A percentile compares a stretch with the other conserved stretches of the same genome.
Evolutionary conservation across 2,113 vertebrate species (phyloP).

Genomic region (Aplodontia rufa): DNA sequence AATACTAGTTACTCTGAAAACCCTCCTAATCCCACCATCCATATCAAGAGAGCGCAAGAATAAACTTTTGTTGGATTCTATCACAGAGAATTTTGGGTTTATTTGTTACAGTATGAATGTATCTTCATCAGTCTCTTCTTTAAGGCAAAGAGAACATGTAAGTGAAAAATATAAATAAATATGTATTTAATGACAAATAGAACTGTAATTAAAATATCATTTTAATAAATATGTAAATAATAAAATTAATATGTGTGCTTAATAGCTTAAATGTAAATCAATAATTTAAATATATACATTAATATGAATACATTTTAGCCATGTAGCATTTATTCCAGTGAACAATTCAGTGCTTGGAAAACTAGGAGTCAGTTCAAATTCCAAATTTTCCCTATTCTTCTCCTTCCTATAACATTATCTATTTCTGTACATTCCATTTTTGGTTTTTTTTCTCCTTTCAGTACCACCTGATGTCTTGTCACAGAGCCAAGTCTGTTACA

Average conservation of each 20-base stretch:
- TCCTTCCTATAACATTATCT: not conserved
- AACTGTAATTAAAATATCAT: not conserved
- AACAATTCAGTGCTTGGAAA: not conserved
- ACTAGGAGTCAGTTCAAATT: not conserved
- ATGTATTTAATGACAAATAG: not conserved
- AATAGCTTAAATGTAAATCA: not conserved
- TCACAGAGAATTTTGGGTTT: not conserved
- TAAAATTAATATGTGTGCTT: not conserved
- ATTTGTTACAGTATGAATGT: not conserved
- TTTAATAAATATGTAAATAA: slow-evolving; percentile 12
- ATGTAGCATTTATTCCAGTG: not conserved
- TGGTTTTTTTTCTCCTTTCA: not conserved
- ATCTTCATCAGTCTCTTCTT: not conserved
- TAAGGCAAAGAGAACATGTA: not conserved
- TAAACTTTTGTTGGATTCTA: not conserved
- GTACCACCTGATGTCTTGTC: not conserved
- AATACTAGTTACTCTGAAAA: not conserved
- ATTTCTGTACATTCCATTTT: not conserved
- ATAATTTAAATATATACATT: not conserved
- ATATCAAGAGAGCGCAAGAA: not conserved
- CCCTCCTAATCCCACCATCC: not conserved
- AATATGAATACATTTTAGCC: not conserved
- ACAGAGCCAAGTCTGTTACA: not conserved
- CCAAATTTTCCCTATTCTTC: not conserved
- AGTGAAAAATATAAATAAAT: not conserved